Base-by-base conservation (phyloP, 2,113 vertebrate genomes). In the Oncorhynchus tshawytscha region DNA sequence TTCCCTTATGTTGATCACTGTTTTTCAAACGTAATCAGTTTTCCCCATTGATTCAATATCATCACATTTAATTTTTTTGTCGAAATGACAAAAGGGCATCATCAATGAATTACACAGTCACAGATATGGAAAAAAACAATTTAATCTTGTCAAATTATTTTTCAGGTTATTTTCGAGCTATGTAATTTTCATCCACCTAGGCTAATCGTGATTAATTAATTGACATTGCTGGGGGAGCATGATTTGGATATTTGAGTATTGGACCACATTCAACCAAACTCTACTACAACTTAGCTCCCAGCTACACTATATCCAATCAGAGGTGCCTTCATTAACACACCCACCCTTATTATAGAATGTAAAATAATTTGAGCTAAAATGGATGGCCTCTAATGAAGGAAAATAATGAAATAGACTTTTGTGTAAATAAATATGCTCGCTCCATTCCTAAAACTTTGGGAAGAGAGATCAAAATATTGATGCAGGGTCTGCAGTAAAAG, bases 141-240 rank as follows among this genome's bases (percentile, higher is more conserved):
- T 66, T 67, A 22, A 70, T 73, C 66, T 71, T 84, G 74, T 73
- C 39, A 25, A 72, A 29, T 8, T 31, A 48, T 71, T 64, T 31
- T 67, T 78, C 22, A 54, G n/a, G 15, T 71, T 73, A 66, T 70
- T 75, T 72, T 77, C 49, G 67, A 70, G 12, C 13, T 60, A 60
- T 76, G 81, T 73, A 74, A 75, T 75, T 79, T 77, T 65, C 69
- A 68, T 76, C 69, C 29, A 82, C 76, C 76, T 78, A 51, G 49
- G 15, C 49, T 51, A 71, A 60, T 49, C 34, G 72, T 84, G 74
- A 85, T 86, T 82, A 77, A 86, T 83, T 86, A n/a, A 84, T 85
- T 75, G 67, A 11, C 72, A 68, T 72, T 54, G 73, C 75, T 84
- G 67, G 51, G 72, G 72, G 72, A 66, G 64, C 66, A 74, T 69